Conservation (phyloP, 2,797 vertebrate species). For the Tenualosa ilisha region DNA sequence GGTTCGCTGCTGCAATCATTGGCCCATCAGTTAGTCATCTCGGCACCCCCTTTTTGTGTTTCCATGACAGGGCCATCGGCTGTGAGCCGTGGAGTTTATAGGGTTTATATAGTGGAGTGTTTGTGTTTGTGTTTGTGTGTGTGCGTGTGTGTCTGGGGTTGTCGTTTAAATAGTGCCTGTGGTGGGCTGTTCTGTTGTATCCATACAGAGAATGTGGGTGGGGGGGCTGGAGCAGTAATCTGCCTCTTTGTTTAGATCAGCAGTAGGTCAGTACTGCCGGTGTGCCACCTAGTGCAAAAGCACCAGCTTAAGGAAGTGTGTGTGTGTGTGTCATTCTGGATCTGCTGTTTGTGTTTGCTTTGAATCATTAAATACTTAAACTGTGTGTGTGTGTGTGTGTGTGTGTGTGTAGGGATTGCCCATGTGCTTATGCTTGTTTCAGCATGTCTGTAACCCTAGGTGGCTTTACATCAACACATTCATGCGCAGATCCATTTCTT, state of each 20-base stretch:
- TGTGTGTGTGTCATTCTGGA: slow-evolving; percentile 25
- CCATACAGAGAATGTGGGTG: not conserved
- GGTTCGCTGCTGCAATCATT: slow-evolving; percentile 24
- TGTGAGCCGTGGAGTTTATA: not conserved
- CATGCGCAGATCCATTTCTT: not conserved
- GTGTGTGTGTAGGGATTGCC: slow-evolving; percentile 11
- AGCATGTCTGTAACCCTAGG: not conserved
- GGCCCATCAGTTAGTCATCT: slow-evolving; percentile 2
- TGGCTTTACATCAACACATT: not conserved
- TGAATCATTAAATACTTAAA: not conserved
- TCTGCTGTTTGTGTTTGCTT: slow-evolving; percentile 11
- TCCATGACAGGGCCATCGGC: not conserved
- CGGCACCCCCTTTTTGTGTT: not conserved
- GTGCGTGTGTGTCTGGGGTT: too few relatives aligned
- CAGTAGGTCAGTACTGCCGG: not conserved
- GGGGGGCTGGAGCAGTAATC: not conserved
- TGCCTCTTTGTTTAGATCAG: not conserved
- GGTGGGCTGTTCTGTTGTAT: not conserved
- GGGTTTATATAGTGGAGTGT: not conserved
- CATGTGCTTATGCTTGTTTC: not conserved
- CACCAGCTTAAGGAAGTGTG: not conserved
- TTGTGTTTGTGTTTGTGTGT: too few relatives aligned
- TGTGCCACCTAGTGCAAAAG: slow-evolving; percentile 6
- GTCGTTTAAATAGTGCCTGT: too few relatives aligned
- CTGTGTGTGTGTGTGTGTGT: not conserved